Conservation (phyloP, 2,888 invertebrate species). For the Caenorhabditis sp. region DNA sequence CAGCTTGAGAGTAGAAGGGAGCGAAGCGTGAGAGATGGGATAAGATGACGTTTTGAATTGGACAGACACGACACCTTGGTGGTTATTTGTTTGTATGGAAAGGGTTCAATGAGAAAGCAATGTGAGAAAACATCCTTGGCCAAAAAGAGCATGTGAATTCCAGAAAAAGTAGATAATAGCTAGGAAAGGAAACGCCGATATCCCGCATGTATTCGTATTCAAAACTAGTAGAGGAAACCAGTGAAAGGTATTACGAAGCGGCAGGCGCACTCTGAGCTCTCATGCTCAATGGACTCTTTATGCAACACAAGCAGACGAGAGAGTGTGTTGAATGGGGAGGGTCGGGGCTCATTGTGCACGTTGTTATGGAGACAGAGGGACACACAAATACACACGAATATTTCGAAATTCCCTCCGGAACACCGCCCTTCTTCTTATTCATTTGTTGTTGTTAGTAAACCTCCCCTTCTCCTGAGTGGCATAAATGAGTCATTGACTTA, state of each 20-base stretch:
- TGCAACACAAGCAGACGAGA: conserved; percentile 46
- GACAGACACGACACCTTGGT: neutral
- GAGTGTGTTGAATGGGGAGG: conserved; percentile 19
- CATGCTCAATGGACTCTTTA: conserved; percentile 42
- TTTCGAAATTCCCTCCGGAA: conserved; percentile 43
- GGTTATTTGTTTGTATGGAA: neutral
- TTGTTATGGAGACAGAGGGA: conserved; percentile 55
- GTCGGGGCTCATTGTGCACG: conserved; percentile 32
- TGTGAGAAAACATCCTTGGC: neutral
- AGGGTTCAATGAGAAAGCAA: neutral
- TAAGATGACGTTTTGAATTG: conserved; percentile 20
- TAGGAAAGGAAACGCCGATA: neutral
- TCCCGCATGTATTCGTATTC: neutral
- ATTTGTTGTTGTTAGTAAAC: conserved; percentile 53
- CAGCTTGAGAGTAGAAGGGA: conserved; percentile 35
- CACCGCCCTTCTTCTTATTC: conserved; percentile 16
- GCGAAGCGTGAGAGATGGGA: conserved; percentile 32
- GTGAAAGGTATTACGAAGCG: conserved; percentile 47
- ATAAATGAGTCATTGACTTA: conserved; percentile 63
- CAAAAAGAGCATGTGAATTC: neutral
- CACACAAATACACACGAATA: conserved; percentile 2
- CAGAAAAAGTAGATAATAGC: neutral
- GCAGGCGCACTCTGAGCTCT: conserved; percentile 20
- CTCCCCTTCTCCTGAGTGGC: conserved; percentile 1
- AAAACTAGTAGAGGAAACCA: conserved; percentile 28